Percentiles rank a stretch among this genome's conserved stretches.
phyloP scores from a whole-genome alignment of 1,140 invertebrate genomes.

The Zaprionus inermis region DNA sequence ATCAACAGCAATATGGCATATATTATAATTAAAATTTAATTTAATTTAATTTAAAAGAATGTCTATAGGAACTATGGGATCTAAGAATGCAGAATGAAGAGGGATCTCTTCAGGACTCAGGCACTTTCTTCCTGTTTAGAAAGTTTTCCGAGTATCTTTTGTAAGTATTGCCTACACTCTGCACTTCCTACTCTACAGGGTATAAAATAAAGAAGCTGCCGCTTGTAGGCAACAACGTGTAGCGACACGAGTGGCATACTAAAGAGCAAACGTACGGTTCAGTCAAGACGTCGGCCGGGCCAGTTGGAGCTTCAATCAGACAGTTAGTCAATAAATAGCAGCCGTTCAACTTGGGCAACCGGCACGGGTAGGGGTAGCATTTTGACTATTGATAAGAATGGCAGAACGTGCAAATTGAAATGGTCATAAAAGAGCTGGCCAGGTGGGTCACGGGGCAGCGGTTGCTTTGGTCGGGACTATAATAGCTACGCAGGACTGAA shows the following conservation, averaged over 20 bases:
- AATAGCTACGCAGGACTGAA: conserved; percentile 1
- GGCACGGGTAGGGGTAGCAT: neutral
- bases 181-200: neutral
- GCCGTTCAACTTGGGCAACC: neutral
- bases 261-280: neutral
- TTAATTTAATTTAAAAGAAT: no score
- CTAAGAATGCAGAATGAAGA: no score
- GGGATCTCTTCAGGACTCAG: neutral
- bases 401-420: conserved; percentile 4
- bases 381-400: conserved; percentile 5
- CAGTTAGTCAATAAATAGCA: conserved; percentile 5
- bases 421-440: neutral
- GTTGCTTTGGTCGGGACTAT: neutral
- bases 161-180: neutral
- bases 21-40: no score
- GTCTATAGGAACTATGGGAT: no score
- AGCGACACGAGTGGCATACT: conserved; percentile 1
- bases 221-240: neutral
- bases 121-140: neutral
- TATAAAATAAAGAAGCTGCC: neutral
- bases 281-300: neutral
- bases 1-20: no score
- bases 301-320: conserved; percentile 4
- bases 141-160: no score
- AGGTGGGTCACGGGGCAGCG: neutral